These are phyloP conservation scores for Scaptomyza caliginosa DNA, from an alignment of 2,888 invertebrate species.

Conservation along the genomic window DNA sequence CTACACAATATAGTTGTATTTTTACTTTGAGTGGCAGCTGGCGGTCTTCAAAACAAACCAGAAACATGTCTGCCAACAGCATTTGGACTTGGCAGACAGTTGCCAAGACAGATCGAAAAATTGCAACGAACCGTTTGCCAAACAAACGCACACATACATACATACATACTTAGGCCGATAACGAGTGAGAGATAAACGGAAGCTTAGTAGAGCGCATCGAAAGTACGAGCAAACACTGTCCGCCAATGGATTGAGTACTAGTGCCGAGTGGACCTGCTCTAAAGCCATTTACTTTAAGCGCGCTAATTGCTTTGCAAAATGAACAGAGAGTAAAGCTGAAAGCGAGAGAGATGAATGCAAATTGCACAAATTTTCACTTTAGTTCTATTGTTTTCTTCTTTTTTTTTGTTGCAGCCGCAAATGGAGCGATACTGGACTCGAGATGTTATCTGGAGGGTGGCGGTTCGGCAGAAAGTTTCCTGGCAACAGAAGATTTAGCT, in stretches of 20 bases:
- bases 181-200: constrained; percentile 62
- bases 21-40: constrained; percentile 34
- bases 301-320: constrained; percentile 33
- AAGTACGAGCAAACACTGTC: constrained; percentile 63
- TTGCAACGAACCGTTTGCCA: constrained; percentile 55
- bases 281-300: constrained; percentile 46
- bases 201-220: constrained; percentile 82
- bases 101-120: constrained; percentile 45
- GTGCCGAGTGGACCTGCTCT: constrained; percentile 25
- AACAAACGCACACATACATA: background rate
- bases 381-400: constrained; percentile 19
- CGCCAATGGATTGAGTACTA: constrained; percentile 49
- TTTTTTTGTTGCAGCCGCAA: constrained; percentile 84
- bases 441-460: constrained; percentile 95
- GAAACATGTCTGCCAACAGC: constrained; percentile 28
- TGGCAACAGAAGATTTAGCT: constrained; percentile 93
- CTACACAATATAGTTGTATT: constrained; percentile 19
- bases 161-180: background rate
- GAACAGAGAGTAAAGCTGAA: constrained; percentile 37
- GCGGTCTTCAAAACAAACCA: constrained; percentile 52
- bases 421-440: constrained; percentile 88
- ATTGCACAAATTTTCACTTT: constrained; percentile 39
- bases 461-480: constrained; percentile 95
- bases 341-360: constrained; percentile 35
- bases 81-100: constrained; percentile 44